Evolutionary conservation across 2,113 vertebrate genomes (phyloP), one percentile per base, ranked within the genome.

Genomic region (Leptobrachium leishanense): DNA sequence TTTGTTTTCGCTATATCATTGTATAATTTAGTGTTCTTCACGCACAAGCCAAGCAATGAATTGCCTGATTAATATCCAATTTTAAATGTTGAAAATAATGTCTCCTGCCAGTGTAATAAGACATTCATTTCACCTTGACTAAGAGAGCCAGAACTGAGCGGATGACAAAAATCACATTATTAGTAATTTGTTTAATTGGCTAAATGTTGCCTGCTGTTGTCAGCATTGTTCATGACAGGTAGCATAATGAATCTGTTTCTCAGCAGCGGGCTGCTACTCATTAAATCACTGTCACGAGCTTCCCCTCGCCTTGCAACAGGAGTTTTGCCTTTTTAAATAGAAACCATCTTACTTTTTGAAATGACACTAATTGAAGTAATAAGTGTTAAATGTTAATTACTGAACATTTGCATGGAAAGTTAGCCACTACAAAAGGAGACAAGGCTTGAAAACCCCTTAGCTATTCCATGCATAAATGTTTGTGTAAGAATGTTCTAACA

Each of bases 221-320:
- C 65, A 74, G 72, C 46, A 68, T 81, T 81, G 72, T 68, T 81
- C 59, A 5, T 74, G 78, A 81, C 78, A 74, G 77, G 50, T 64
- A 44, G 70, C 63, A 68, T 81, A 81, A 81, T 81, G 78, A 81
- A 81, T 81, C 59, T 55, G 63, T 74, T 68, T 81, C 64, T 44
- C 72, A 20, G 71, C 65, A 62, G 20, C n/a, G 15, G 50, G 64
- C 71, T n/a, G n/a, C 3, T 62, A 39, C 72, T 81, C 59, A 57
- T 73, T 79, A 68, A 68, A 40, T 31, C 57, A 59, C 78, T 81
- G 64, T 74, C 78, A 74, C 74, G 46, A 39, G 71, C 40, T 68
- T 68, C 71, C 70, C 43, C 43, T 31, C 43, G 71, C 20, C 59
- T 79, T 82, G 68, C 68, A 71, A 46, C 42, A 53, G n/a, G 1